Conservation (phyloP, 2,113 vertebrate genomes). For the Oreotragus oreotragus region DNA sequence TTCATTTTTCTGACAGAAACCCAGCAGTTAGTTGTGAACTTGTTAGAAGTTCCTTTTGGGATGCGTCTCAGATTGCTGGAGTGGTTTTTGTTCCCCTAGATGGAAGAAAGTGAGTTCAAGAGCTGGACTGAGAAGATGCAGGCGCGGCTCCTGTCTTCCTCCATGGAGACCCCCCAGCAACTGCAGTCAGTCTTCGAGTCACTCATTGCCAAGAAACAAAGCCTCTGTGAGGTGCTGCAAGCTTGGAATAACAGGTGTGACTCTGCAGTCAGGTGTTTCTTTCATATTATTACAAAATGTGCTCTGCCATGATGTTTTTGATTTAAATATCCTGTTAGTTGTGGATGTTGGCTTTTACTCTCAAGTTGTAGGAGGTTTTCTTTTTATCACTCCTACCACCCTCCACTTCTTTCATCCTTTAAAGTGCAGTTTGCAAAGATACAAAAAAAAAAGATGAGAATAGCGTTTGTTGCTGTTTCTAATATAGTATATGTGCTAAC, state of each 20-base stretch:
- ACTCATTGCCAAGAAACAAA: conserved; percentile 95
- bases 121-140: conserved; percentile 97
- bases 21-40: not conserved
- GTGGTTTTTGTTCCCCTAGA: conserved; percentile 78
- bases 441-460: not conserved
- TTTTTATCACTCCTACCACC: not conserved
- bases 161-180: conserved; percentile 89
- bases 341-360: not conserved
- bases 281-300: not conserved
- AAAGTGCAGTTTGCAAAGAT: conserved; percentile 21
- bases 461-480: not conserved
- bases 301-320: not conserved
- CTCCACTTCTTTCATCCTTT: not conserved
- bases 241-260: conserved; percentile 94
- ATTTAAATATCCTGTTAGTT: not conserved
- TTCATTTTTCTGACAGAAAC: conserved; percentile 35
- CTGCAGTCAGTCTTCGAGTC: conserved; percentile 92
- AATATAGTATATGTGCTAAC: not conserved
- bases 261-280: not conserved
- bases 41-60: not conserved
- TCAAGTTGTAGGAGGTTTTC: not conserved
- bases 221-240: conserved; percentile 94
- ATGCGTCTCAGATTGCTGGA: not conserved
- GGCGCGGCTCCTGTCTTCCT: conserved; percentile 85
- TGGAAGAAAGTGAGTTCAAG: conserved; percentile 95